Base-by-base conservation (phyloP, 2,113 vertebrate genomes). In the Varanus salvator region DNA sequence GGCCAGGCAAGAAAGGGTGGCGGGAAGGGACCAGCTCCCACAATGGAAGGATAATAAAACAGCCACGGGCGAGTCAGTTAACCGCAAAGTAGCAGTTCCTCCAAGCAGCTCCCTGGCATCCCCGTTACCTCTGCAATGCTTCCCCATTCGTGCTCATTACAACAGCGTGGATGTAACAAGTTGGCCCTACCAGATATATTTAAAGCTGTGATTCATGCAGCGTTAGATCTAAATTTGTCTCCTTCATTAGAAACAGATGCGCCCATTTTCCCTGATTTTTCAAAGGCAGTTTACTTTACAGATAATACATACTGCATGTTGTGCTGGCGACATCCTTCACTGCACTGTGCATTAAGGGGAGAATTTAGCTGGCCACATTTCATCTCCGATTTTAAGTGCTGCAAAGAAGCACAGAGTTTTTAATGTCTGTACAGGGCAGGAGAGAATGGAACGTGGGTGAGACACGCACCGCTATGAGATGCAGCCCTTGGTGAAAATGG, bases 201-300 rank as follows among this genome's bases (percentile, higher is more conserved):
- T 68, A 77, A 78, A 92, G 76, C 81, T 74, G 78, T 54, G 87
- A 92, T 91, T 93, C 87, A 84, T 2, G 34, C 85, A 3, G 90
- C 23, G 85, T 48, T 69, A 3, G 50, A 85, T 69, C 77, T 85
- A 78, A 91, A 90, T 44, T 14, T 90, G 82, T 85, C 92, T 38
- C 66, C 85, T 84, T 91, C 88, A 85, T 91, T 75, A 90, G 92
- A 92, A 95, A 78, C 92, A 94, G 92, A 92, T 75, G 74, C 1
- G 0, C 48, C 0, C 0, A 31, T 80, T 92, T 90, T 31, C 75
- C 48, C 34, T 60, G 71, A 52, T 89, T 54, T 80, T 44, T 80
- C 88, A 19, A 2, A 83, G 50, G 44, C 0, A 1, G 89, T 54
- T 91, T 25, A 84, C 31, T 91, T 88, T 80, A 68, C 82, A 80